A percentile compares a stretch with the other conserved stretches of the same genome.
phyloP scores from a whole-genome alignment of 2,113 vertebrate genomes.

The Mesoclemmys tuberculata region DNA sequence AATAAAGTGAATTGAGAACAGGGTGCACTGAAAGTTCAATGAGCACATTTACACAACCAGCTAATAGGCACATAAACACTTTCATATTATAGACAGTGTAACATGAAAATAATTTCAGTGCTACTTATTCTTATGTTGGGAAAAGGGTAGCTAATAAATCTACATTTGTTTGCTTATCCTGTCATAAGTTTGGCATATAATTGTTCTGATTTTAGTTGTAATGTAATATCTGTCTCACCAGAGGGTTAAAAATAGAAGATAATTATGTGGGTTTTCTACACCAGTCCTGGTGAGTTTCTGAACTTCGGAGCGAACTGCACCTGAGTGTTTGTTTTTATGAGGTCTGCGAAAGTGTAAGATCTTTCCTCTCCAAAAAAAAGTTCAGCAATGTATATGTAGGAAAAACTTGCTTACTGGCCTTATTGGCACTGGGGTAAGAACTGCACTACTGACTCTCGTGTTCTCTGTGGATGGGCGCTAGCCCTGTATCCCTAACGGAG shows the following conservation, averaged over 20 bases:
- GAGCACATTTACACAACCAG: background rate
- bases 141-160: background rate
- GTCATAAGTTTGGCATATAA: background rate
- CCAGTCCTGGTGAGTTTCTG: background rate
- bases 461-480: background rate
- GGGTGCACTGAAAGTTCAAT: background rate
- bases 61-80: background rate
- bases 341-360: background rate
- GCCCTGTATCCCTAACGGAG: background rate
- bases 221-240: background rate
- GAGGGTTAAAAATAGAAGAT: background rate
- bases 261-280: background rate
- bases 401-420: background rate
- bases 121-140: accelerated
- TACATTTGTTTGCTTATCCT: background rate
- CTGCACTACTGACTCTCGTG: background rate
- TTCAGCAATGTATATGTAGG: background rate
- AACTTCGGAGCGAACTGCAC: background rate
- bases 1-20: background rate
- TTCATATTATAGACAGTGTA: background rate
- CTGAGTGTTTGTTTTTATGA: background rate
- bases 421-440: background rate
- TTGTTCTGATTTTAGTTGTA: background rate
- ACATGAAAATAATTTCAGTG: background rate
- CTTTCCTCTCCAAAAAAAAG: background rate